Percentiles rank a stretch among this genome's conserved stretches.
Conservation (phyloP, 2,113 vertebrate genomes). For the Laterallus jamaicensis region DNA sequence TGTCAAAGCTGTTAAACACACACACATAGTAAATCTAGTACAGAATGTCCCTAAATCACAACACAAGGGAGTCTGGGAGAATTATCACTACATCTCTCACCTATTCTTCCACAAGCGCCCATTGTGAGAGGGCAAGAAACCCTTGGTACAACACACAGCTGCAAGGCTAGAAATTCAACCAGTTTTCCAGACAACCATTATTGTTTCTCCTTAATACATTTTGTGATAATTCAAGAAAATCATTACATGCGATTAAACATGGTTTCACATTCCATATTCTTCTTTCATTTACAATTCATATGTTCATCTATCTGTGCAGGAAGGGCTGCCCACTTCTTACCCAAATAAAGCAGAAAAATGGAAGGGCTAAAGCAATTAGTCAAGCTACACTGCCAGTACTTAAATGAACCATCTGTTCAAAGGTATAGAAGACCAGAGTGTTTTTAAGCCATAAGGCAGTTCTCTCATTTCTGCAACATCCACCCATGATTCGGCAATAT, state of each 20-base stretch:
- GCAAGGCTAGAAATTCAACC: background rate
- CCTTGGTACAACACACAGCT: background rate
- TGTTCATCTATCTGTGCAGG: background rate
- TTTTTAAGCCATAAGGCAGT: background rate
- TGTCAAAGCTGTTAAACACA: background rate
- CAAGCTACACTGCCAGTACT: conserved; percentile 32
- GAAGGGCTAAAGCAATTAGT: conserved; percentile 53
- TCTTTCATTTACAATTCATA: conserved; percentile 21
- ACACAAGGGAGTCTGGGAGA: background rate
- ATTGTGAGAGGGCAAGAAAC: background rate
- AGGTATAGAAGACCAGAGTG: conserved; percentile 7
- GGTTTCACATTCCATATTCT: background rate
- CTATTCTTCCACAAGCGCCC: background rate
- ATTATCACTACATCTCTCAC: background rate
- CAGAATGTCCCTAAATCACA: background rate
- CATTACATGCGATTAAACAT: background rate
- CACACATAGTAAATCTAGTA: background rate
- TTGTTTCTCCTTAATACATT: background rate
- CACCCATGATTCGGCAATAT: background rate
- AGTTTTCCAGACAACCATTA: background rate
- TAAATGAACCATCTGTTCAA: conserved; percentile 62
- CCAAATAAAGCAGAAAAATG: conserved; percentile 29
- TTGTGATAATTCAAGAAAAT: background rate
- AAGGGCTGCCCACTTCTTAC: conserved; percentile 38
- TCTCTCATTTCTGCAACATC: background rate